phyloP scores from a whole-genome alignment of 1,140 invertebrate species.

The Drosophila orosa region DNA sequence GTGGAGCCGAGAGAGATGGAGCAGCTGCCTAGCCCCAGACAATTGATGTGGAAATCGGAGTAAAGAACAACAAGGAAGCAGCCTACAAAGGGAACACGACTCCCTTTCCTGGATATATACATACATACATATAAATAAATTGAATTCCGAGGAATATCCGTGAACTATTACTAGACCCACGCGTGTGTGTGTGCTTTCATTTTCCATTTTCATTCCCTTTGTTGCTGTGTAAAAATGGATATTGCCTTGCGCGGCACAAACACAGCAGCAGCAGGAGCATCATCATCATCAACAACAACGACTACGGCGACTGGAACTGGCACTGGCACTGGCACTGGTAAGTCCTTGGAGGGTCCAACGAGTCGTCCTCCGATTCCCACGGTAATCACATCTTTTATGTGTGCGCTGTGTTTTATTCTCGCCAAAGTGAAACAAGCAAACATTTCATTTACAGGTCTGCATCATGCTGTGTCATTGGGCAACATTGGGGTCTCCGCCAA shows the following conservation, averaged over 20 bases:
- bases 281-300: slow-evolving; percentile 18
- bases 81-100: slow-evolving; percentile 11
- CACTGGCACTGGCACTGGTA: slow-evolving; percentile 54
- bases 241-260: slow-evolving; percentile 67
- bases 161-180: slow-evolving; percentile 37
- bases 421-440: slow-evolving; percentile 35
- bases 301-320: slow-evolving; percentile 57
- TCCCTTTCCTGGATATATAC: slow-evolving; percentile 41
- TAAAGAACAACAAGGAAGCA: background rate
- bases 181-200: slow-evolving; percentile 45
- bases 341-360: slow-evolving; percentile 63
- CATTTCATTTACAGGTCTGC: slow-evolving; percentile 79
- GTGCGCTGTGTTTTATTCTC: slow-evolving; percentile 36
- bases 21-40: slow-evolving; percentile 41
- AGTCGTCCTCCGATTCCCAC: slow-evolving; percentile 26
- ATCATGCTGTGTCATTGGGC: slow-evolving; percentile 84
- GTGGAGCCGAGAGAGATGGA: slow-evolving; percentile 26
- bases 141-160: slow-evolving; percentile 35
- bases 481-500: slow-evolving; percentile 84
- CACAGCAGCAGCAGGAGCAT: slow-evolving; percentile 26
- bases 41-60: slow-evolving; percentile 47
- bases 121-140: slow-evolving; percentile 7
- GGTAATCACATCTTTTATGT: slow-evolving; percentile 47
- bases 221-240: slow-evolving; percentile 72
- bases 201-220: slow-evolving; percentile 50